Evolutionary conservation across 1,140 invertebrate genomes (phyloP).

Genomic region (Zophobas atratus): DNA sequence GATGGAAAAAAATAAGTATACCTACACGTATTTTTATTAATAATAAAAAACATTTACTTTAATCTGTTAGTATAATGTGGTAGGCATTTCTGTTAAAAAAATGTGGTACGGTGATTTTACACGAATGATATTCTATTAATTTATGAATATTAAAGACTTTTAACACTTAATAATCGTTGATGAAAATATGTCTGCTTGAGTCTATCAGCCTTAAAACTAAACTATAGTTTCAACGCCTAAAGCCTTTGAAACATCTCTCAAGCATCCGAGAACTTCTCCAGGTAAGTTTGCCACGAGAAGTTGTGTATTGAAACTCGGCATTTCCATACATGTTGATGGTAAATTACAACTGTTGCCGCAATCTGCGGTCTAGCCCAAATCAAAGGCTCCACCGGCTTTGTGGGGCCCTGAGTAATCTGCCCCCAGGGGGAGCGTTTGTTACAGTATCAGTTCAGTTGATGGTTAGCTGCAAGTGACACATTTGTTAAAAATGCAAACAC

Average conservation of each 20-base stretch:
- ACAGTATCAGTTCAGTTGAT: slow-evolving; percentile 60
- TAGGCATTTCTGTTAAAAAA: no score
- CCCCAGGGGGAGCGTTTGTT: slow-evolving; percentile 40
- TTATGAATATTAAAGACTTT: no score
- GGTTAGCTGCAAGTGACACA: slow-evolving; percentile 64
- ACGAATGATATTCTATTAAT: no score
- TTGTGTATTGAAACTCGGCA: slow-evolving; percentile 8
- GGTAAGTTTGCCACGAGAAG: slow-evolving; percentile 22
- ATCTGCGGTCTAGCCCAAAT: slow-evolving; percentile 36
- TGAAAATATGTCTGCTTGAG: neutral
- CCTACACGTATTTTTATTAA: no score
- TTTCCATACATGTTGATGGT: slow-evolving; percentile 8
- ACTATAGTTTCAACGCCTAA: neutral
- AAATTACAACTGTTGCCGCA: slow-evolving; percentile 47
- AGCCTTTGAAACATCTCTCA: slow-evolving; percentile 11
- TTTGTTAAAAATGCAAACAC: slow-evolving; percentile 65
- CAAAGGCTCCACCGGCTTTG: slow-evolving; percentile 46
- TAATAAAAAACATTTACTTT: no score
- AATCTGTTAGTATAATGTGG: no score
- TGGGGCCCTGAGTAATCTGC: slow-evolving; percentile 44
- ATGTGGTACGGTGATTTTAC: no score
- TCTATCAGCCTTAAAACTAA: no score
- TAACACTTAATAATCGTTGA: no score
- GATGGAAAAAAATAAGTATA: no score
- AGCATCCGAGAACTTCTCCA: slow-evolving; percentile 16